A percentile compares a stretch with the other conserved stretches of the same genome.
These are phyloP conservation scores for Pelobates fuscus DNA, from an alignment of 2,113 vertebrate genomes.

Conservation along the genomic window DNA sequence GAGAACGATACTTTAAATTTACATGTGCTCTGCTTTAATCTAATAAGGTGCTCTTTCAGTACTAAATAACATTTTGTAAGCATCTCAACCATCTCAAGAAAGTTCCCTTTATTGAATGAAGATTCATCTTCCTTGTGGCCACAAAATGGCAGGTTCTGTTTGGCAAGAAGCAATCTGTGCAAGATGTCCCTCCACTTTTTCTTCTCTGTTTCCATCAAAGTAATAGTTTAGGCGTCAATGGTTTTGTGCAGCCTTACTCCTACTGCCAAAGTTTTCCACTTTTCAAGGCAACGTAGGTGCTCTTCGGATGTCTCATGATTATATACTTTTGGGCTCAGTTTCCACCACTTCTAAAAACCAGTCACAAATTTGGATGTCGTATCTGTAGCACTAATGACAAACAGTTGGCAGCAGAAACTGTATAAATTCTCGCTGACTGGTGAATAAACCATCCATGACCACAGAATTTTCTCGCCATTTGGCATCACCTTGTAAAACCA, in stretches of 20 bases:
- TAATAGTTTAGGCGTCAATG: background rate
- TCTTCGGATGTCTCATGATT: background rate
- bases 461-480: no score
- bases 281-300: conserved; percentile 1
- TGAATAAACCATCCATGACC: no score
- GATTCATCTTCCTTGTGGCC: conserved; percentile 11
- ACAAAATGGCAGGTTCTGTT: conserved; percentile 3
- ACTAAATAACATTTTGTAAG: no score
- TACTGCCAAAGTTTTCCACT: conserved; percentile 2
- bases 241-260: background rate
- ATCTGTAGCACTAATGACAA: background rate
- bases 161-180: background rate
- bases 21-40: no score
- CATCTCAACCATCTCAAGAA: no score
- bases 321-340: background rate
- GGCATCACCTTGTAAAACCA: no score
- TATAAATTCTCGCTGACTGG: no score
- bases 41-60: no score
- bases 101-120: background rate
- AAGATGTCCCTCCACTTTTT: background rate
- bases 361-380: background rate
- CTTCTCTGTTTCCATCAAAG: background rate
- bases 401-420: background rate
- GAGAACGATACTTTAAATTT: no score
- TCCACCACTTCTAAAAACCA: conserved; percentile 8